phyloP scores from a whole-genome alignment of 2,797 vertebrate species.

The Lepidocolaptes lacrymiger region DNA sequence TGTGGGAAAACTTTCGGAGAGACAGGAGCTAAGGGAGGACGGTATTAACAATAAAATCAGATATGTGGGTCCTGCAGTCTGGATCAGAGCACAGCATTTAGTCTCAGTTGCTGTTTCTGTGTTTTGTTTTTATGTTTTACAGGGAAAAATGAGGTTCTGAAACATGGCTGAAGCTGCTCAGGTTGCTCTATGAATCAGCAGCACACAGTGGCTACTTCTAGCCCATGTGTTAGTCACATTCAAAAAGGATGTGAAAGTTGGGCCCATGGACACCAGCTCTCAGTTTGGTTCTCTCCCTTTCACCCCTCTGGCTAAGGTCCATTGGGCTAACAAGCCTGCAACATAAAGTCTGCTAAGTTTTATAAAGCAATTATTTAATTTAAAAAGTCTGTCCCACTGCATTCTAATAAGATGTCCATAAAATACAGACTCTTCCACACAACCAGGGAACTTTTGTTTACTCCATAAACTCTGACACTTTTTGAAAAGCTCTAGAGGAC shows the following conservation, averaged over 20 bases:
- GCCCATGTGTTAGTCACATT: not conserved
- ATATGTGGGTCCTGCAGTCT: not conserved
- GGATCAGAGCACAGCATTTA: not conserved
- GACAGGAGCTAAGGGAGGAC: not conserved
- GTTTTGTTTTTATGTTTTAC: not conserved
- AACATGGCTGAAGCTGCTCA: not conserved
- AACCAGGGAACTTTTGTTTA: constrained; percentile 10
- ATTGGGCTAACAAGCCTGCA: constrained; percentile 27
- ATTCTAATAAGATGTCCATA: constrained; percentile 35
- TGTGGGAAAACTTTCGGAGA: not conserved
- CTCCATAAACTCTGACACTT: not conserved
- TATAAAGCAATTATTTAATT: constrained; percentile 56
- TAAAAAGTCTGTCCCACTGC: not conserved
- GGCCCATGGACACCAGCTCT: not conserved
- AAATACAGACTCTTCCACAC: not conserved
- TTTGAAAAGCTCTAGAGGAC: not conserved
- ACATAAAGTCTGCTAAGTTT: constrained; percentile 7
- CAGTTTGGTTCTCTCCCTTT: not conserved
- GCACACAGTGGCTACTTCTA: not conserved
- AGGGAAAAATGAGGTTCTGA: not conserved
- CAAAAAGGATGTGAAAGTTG: not conserved
- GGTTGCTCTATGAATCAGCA: not conserved
- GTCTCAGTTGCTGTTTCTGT: not conserved
- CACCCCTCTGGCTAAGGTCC: constrained; percentile 9
- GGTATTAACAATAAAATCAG: not conserved